Evolutionary conservation across 2,797 vertebrate genomes (phyloP).

Genomic region (Pangasius mekongensis): DNA sequence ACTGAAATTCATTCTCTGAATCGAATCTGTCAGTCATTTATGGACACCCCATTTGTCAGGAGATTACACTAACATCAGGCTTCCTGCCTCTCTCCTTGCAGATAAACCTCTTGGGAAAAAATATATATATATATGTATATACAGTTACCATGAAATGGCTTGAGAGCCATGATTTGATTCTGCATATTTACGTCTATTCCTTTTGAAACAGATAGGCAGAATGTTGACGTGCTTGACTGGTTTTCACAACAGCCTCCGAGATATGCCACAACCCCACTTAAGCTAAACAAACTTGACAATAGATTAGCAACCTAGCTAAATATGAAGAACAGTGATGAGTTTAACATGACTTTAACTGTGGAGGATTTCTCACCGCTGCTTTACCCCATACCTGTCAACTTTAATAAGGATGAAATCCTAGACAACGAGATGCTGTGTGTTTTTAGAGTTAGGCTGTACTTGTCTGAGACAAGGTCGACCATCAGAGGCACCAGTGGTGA

Average conservation of each 20-base stretch:
- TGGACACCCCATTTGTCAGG: neutral
- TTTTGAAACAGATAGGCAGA: neutral
- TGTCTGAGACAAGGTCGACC: too few species aligned
- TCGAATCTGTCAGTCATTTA: neutral
- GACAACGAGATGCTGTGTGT: neutral
- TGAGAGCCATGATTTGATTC: neutral
- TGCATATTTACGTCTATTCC: neutral
- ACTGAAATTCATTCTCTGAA: neutral
- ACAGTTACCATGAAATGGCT: neutral
- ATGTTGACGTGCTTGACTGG: neutral
- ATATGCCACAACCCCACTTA: neutral
- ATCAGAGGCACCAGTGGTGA: neutral
- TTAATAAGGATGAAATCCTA: neutral
- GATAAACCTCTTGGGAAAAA: neutral
- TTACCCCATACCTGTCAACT: constrained; percentile 1
- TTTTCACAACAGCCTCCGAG: neutral
- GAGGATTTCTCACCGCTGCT: neutral
- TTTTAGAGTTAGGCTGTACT: neutral
- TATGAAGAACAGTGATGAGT: neutral
- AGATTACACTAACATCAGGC: neutral
- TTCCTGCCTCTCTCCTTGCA: neutral
- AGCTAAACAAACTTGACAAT: neutral
- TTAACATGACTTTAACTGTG: neutral
- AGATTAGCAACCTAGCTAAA: neutral
- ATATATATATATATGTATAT: neutral